phyloP scores from a whole-genome alignment of 2,113 vertebrate species.

The Paradisaea rubra region DNA sequence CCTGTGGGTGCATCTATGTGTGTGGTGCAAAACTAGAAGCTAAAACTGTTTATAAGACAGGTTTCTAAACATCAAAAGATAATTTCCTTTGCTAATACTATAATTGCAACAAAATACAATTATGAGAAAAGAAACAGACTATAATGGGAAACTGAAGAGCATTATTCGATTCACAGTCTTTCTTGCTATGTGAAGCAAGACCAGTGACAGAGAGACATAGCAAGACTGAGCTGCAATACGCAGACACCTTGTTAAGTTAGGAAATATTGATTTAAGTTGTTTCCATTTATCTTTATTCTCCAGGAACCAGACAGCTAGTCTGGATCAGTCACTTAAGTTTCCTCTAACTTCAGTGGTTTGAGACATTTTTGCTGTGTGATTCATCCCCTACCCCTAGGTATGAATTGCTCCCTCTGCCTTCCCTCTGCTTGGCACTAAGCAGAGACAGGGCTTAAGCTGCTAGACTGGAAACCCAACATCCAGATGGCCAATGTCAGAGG shows the following conservation, averaged over 20 bases:
- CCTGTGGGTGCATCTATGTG: background rate
- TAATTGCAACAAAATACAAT: background rate
- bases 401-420: background rate
- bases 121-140: background rate
- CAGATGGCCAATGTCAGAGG: background rate
- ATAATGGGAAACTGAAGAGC: background rate
- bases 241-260: background rate
- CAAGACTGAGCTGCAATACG: background rate
- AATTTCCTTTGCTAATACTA: background rate
- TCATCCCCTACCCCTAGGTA: background rate
- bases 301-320: background rate
- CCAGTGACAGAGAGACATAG: background rate
- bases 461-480: background rate
- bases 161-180: background rate
- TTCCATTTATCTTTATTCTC: background rate
- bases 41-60: background rate
- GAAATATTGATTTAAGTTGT: background rate
- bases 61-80: background rate
- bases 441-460: background rate
- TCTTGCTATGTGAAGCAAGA: background rate
- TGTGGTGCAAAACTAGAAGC: background rate
- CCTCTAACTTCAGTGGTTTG: background rate
- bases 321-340: background rate
- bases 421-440: background rate
- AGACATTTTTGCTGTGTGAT: background rate